These are phyloP conservation scores for Drosophila kuntzei DNA, from an alignment of 2,888 invertebrate species.

Conservation along the genomic window DNA sequence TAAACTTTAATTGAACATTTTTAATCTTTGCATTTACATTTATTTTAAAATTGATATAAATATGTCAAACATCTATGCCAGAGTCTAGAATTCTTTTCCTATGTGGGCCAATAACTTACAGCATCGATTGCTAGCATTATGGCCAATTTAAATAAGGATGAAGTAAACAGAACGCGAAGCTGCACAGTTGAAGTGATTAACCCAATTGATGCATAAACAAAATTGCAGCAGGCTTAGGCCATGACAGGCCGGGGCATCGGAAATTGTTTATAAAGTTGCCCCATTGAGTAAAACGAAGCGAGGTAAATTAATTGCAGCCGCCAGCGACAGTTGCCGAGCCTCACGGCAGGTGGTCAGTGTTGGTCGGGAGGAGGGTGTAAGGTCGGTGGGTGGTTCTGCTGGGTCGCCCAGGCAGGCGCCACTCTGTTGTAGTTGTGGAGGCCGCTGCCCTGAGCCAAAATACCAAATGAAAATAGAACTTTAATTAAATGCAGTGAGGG, in stretches of 20 bases:
- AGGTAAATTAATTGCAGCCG: conserved; percentile 74
- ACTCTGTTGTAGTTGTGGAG: conserved; percentile 20
- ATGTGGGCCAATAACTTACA: not conserved
- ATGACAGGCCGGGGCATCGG: conserved; percentile 28
- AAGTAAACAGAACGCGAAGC: conserved; percentile 35
- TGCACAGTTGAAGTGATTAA: conserved; percentile 48
- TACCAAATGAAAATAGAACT: conserved; percentile 76
- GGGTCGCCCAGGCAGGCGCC: conserved; percentile 58
- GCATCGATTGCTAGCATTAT: conserved; percentile 28
- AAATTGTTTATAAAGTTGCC: conserved; percentile 64
- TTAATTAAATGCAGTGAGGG: conserved; percentile 65
- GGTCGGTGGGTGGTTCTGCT: conserved; percentile 14
- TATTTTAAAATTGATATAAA: not conserved
- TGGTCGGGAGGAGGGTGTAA: conserved; percentile 4
- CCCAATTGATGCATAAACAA: conserved; percentile 75
- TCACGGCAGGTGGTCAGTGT: conserved; percentile 64
- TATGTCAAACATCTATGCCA: not conserved
- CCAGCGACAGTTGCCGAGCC: conserved; percentile 57
- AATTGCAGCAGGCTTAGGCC: conserved; percentile 17
- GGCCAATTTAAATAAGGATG: conserved; percentile 9
- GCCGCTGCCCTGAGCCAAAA: conserved; percentile 46
- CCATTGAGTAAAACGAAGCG: conserved; percentile 38
- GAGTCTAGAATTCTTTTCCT: conserved; percentile 24
- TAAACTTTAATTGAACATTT: too few relatives aligned
- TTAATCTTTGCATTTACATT: not conserved